Evolutionary conservation across 2,797 vertebrate species (phyloP).

Genomic region (Phaenicophaeus curvirostris): DNA sequence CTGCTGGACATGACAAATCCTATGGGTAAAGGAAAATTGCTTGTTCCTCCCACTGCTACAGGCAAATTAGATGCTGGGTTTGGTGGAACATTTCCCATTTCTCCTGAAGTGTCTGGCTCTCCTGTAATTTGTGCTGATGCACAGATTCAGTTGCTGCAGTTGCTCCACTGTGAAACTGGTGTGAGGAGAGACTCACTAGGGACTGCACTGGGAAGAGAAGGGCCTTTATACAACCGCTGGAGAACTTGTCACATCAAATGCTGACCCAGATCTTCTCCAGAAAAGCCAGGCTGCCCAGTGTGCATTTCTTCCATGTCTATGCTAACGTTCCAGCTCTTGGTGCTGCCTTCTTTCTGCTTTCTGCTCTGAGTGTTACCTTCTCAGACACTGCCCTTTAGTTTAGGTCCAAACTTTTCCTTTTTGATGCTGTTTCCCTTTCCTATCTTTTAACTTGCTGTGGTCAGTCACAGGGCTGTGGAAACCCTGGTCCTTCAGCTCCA

Average conservation of each 20-base stretch:
- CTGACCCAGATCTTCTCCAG: constrained; percentile 14
- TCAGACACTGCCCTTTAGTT: background rate
- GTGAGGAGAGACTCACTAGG: background rate
- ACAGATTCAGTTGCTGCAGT: background rate
- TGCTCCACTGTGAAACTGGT: background rate
- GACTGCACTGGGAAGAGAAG: background rate
- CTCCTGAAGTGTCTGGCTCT: background rate
- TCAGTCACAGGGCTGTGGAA: background rate
- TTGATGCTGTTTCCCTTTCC: background rate
- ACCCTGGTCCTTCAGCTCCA: background rate
- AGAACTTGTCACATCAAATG: background rate
- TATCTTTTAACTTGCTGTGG: background rate
- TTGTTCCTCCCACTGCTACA: background rate
- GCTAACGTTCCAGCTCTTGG: background rate
- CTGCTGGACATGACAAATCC: background rate
- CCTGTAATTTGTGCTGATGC: background rate
- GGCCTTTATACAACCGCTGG: background rate
- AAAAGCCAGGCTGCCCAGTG: background rate
- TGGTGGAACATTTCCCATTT: background rate
- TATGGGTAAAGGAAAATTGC: background rate
- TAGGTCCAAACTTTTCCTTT: background rate
- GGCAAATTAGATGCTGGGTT: background rate
- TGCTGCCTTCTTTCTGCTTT: background rate
- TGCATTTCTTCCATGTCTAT: background rate
- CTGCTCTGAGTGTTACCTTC: background rate